Evolutionary conservation across 1,140 invertebrate genomes (phyloP).

Genomic region (Saccostrea glomerata): DNA sequence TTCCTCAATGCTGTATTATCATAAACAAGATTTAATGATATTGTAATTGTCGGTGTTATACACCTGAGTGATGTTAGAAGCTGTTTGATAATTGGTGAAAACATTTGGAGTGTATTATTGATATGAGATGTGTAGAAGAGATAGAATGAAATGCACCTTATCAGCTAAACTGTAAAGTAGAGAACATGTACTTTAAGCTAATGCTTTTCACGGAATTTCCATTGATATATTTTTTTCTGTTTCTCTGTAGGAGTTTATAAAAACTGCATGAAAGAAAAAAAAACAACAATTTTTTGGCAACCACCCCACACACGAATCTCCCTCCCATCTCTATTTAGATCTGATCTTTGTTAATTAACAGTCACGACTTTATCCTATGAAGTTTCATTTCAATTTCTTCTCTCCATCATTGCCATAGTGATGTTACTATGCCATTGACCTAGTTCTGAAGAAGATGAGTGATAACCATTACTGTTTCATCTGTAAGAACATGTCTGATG

Average conservation of each 20-base stretch:
- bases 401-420: background rate
- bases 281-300: background rate
- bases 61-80: background rate
- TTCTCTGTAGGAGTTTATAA: background rate
- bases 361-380: background rate
- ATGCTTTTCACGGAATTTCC: background rate
- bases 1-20: background rate
- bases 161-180: background rate
- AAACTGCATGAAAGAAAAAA: background rate
- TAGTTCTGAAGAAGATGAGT: background rate
- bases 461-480: slow-evolving; percentile 5
- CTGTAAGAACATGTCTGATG: background rate
- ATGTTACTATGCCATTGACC: slow-evolving; percentile 17
- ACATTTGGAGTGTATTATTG: background rate
- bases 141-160: background rate
- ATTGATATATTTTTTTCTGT: slow-evolving; percentile 13
- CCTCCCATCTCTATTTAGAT: background rate
- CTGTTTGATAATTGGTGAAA: background rate
- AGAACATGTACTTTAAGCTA: background rate
- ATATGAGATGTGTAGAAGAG: background rate
- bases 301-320: background rate
- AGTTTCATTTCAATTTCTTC: background rate
- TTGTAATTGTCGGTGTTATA: background rate
- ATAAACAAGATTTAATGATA: background rate
- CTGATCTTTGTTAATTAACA: slow-evolving; percentile 2